phyloP scores from a whole-genome alignment of 2,888 invertebrate species.

The Agapostemon virescens region DNA sequence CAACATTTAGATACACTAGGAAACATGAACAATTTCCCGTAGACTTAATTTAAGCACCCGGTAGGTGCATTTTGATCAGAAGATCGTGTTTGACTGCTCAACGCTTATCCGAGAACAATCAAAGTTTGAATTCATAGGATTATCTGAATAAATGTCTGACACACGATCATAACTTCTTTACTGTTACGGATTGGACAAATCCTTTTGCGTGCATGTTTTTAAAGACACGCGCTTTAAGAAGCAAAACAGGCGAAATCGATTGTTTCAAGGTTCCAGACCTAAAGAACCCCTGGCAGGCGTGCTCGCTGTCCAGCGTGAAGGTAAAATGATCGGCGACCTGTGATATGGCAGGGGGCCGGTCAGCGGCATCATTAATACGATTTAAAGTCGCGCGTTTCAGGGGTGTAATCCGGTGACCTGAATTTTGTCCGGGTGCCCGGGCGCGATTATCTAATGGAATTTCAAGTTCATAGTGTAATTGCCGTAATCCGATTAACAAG shows the following conservation, averaged over 20 bases:
- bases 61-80: too few relatives aligned
- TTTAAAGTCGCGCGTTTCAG: constrained; percentile 42
- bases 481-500: constrained; percentile 47
- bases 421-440: constrained; percentile 24
- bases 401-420: constrained; percentile 37
- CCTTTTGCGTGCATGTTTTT: too few relatives aligned
- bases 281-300: not conserved
- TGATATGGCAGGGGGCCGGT: not conserved
- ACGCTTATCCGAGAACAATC: too few relatives aligned
- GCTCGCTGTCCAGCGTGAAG: not conserved
- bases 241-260: not conserved
- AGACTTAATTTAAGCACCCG: too few relatives aligned
- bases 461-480: constrained; percentile 60
- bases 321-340: constrained; percentile 36
- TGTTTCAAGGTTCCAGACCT: not conserved
- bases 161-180: too few relatives aligned
- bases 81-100: too few relatives aligned
- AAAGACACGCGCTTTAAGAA: not conserved
- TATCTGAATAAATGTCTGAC: too few relatives aligned
- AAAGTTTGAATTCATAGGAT: too few relatives aligned
- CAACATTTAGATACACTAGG: too few relatives aligned
- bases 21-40: too few relatives aligned
- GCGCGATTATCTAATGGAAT: constrained; percentile 52
- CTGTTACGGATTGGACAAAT: too few relatives aligned
- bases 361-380: constrained; percentile 41